These are phyloP conservation scores for Pristionchus mayeri DNA, from an alignment of 2,888 invertebrate species.

Conservation along the genomic window DNA sequence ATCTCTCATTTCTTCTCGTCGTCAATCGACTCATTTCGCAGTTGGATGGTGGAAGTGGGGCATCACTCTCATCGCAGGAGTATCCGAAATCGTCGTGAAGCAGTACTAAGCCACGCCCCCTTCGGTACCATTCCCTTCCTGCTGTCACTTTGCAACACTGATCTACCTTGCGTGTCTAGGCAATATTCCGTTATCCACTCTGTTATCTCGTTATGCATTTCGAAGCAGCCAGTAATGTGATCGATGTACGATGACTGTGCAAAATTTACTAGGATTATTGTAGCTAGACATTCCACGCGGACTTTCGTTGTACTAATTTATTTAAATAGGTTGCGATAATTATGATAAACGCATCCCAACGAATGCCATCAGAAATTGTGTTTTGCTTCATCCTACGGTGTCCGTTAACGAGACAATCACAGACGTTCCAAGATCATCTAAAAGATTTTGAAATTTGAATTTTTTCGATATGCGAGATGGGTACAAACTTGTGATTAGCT, in stretches of 20 bases:
- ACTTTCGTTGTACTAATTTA: constrained; percentile 22
- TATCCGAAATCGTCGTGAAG: constrained; percentile 66
- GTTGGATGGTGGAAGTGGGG: constrained; percentile 71
- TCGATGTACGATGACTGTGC: neutral
- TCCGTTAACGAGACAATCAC: no score
- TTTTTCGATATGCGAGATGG: no score
- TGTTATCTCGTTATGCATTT: constrained; percentile 2
- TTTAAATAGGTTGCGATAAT: constrained; percentile 18
- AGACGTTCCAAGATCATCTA: no score
- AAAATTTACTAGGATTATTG: constrained; percentile 20
- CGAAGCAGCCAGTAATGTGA: constrained; percentile 33
- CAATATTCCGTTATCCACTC: constrained; percentile 7
- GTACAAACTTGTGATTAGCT: no score
- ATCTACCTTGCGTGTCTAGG: constrained; percentile 40
- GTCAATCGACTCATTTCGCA: constrained; percentile 50
- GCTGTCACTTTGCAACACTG: constrained; percentile 4
- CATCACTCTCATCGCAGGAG: constrained; percentile 72
- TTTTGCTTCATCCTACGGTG: no score
- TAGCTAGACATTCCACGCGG: constrained; percentile 16
- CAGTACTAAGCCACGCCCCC: constrained; percentile 52
- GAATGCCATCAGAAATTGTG: no score
- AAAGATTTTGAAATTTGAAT: no score
- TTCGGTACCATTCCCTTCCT: neutral
- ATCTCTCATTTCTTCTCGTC: constrained; percentile 65
- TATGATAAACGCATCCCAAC: neutral